Evolutionary conservation across 2,797 vertebrate genomes (phyloP).

Genomic region (Siniperca obscura): DNA sequence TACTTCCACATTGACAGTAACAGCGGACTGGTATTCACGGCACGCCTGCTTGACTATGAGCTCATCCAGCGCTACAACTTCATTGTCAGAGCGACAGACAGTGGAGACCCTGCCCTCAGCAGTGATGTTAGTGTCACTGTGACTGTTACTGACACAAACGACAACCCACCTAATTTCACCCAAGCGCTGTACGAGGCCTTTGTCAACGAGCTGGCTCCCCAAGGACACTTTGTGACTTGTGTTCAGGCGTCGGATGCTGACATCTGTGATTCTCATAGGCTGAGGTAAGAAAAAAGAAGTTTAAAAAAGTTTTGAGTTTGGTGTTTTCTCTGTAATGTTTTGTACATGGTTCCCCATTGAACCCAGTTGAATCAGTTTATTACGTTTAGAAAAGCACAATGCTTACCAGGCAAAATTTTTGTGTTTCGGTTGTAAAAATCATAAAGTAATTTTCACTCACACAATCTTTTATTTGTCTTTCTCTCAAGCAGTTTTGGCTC

Average conservation of each 20-base stretch:
- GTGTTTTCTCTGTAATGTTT: conserved; percentile 21
- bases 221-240: conserved; percentile 94
- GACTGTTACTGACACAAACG: conserved; percentile 91
- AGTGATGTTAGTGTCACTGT: conserved; percentile 89
- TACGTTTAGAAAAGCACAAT: conserved; percentile 10
- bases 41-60: conserved; percentile 92
- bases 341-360: background rate
- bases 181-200: conserved; percentile 91
- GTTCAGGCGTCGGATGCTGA: conserved; percentile 94
- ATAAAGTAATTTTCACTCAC: background rate
- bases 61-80: conserved; percentile 88
- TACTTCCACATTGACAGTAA: conserved; percentile 91
- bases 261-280: conserved; percentile 86
- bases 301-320: conserved; percentile 4
- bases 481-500: conserved; percentile 9
- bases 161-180: conserved; percentile 93
- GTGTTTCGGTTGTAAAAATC: background rate
- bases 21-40: conserved; percentile 89
- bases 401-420: background rate
- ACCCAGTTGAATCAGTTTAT: conserved; percentile 6
- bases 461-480: conserved; percentile 14
- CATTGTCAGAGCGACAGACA: conserved; percentile 89
- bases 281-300: conserved; percentile 76
- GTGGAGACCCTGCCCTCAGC: conserved; percentile 90
- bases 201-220: conserved; percentile 91